A percentile compares a stretch with the other conserved stretches of the same genome.
Evolutionary conservation across 2,113 vertebrate species (phyloP).

Genomic region (Crocuta crocuta): DNA sequence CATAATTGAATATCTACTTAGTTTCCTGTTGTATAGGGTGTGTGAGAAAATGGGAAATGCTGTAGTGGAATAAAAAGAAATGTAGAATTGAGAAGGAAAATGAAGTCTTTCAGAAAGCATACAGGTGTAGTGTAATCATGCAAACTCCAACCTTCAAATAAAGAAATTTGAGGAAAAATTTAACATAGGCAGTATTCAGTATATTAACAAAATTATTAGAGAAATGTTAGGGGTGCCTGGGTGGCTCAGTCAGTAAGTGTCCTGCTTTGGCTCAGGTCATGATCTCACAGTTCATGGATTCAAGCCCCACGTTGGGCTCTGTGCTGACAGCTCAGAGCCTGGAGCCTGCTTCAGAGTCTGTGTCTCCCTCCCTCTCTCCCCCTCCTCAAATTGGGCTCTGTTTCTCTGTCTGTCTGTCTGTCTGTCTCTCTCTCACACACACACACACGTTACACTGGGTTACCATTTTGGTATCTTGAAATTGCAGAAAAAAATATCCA

Average conservation of each 20-base stretch:
- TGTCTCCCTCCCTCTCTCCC: too few relatives aligned
- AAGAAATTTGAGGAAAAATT: not conserved
- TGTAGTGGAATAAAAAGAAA: not conserved
- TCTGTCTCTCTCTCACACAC: too few relatives aligned
- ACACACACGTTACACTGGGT: not conserved
- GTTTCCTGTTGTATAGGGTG: not conserved
- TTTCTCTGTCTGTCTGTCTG: too few relatives aligned
- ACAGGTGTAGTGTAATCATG: not conserved
- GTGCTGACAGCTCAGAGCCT: too few relatives aligned
- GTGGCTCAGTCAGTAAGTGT: too few relatives aligned
- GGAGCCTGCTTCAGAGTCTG: too few relatives aligned
- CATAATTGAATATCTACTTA: not conserved
- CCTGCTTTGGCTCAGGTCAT: too few relatives aligned
- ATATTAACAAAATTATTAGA: not conserved
- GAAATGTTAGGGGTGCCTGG: not conserved
- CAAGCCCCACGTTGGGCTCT: too few relatives aligned
- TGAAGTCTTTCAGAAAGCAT: not conserved
- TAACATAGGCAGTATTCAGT: not conserved
- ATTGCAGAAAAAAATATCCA: not conserved
- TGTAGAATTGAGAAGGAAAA: not conserved
- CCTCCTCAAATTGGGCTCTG: too few relatives aligned
- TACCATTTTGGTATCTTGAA: not conserved
- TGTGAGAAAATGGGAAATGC: not conserved
- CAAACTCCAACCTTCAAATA: not conserved
- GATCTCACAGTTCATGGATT: too few relatives aligned